Evolutionary conservation across 2,113 vertebrate genomes (phyloP), one percentile per base, ranked within the genome.

Genomic region (Prietella phreatophila): DNA sequence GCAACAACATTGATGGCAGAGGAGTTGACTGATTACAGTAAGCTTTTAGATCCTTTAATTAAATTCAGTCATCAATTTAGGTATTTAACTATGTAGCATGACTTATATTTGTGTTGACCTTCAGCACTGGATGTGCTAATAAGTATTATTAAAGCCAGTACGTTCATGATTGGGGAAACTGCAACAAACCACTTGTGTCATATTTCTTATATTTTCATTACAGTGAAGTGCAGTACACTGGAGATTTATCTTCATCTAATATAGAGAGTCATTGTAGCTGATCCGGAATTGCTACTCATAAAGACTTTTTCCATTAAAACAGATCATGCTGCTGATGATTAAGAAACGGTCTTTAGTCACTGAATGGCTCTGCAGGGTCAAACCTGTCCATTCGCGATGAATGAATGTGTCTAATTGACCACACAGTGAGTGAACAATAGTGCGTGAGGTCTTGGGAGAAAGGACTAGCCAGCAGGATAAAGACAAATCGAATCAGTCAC

Each of bases 361-460:
- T 65, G 73, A 84, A 79, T 79, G 25, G 73, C 87, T 85, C 87
- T 61, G 75, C 61, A 56, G 71, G 87, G 71, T 88, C 42, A 50
- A 83, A 69, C 47, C 58, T 20, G 60, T 20, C n/a, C 42, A 30
- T 55, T 65, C 47, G 19, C 47, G 2, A 42, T 30, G 87, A 79
- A 83, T 69, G 75, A 88, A 88, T 36, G 60, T 39, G n/a, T 19
- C 47, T 84, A 79, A 85, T 88, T 79, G 82, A 88, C 76, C 87
- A 85, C 73, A 30, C 60, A 6, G 47, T 30, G 61, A 27, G 69
- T 1, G 87, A 88, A 85, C 61, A 67, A 50, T 50, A 73, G 33
- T 55, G 6, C 58, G 27, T 61, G 65, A 63, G 55, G 65, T 63
- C 47, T 69, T 67, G 22, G 73, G 82, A 88, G 75, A 84, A 88